phyloP scores from a whole-genome alignment of 2,797 vertebrate genomes.

The Erpetoichthys calabaricus region DNA sequence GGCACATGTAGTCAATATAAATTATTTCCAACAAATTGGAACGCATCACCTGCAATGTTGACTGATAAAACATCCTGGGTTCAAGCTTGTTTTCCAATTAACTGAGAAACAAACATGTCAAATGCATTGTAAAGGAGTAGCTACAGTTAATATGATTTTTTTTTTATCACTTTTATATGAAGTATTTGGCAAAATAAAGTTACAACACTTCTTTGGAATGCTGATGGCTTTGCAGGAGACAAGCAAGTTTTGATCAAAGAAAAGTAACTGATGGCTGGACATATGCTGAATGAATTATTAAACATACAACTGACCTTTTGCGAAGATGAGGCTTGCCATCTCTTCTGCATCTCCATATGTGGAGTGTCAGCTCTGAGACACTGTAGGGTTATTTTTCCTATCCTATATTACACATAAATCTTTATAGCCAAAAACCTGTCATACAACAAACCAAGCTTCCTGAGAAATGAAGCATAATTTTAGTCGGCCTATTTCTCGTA shows the following conservation, averaged over 20 bases:
- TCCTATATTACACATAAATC: slow-evolving; percentile 37
- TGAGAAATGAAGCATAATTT: too few relatives aligned
- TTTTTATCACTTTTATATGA: too few relatives aligned
- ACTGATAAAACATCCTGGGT: too few relatives aligned
- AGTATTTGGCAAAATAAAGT: slow-evolving; percentile 12
- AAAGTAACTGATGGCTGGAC: slow-evolving; percentile 45
- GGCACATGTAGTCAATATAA: too few relatives aligned
- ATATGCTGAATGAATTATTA: slow-evolving; percentile 61
- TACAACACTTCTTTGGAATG: slow-evolving; percentile 33
- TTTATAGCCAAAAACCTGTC: slow-evolving; percentile 31
- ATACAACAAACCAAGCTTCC: slow-evolving; percentile 9
- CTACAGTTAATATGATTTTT: too few relatives aligned
- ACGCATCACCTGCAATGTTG: too few relatives aligned
- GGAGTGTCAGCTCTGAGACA: slow-evolving; percentile 37
- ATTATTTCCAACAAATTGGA: too few relatives aligned
- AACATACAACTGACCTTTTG: slow-evolving; percentile 57
- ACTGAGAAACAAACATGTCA: too few relatives aligned
- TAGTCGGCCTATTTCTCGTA: too few relatives aligned
- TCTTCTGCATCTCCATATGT: slow-evolving; percentile 35
- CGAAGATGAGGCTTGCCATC: slow-evolving; percentile 50
- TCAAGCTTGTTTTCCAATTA: too few relatives aligned
- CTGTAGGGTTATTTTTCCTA: slow-evolving; percentile 44
- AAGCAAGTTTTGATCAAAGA: slow-evolving; percentile 50
- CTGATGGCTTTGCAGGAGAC: slow-evolving; percentile 41
- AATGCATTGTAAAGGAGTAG: too few relatives aligned